These are phyloP conservation scores for Plotosus lineatus DNA, from an alignment of 2,113 vertebrate species.

Conservation along the genomic window DNA sequence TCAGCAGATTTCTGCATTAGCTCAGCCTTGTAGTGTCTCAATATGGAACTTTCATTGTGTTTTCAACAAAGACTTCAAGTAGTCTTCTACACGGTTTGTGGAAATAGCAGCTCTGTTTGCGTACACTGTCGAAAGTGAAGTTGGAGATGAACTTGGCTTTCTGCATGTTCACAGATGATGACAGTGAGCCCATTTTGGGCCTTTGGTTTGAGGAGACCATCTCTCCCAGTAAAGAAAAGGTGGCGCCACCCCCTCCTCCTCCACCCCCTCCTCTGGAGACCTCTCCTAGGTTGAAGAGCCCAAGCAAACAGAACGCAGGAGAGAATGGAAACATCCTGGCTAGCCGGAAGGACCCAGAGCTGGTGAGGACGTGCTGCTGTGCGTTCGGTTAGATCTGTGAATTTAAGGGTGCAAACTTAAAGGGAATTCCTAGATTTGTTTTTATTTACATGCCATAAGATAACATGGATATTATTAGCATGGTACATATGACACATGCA, in stretches of 20 bases:
- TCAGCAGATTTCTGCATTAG: conserved; percentile 78
- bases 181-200: conserved; percentile 97
- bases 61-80: conserved; percentile 42
- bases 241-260: conserved; percentile 86
- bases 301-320: conserved; percentile 85
- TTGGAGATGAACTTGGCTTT: conserved; percentile 33
- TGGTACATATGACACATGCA: too few relatives aligned
- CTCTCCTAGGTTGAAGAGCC: conserved; percentile 90
- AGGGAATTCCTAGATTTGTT: background rate
- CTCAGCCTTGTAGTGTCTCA: conserved; percentile 71
- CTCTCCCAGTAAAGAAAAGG: conserved; percentile 95
- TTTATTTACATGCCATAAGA: background rate
- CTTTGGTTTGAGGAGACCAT: conserved; percentile 99
- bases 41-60: conserved; percentile 41
- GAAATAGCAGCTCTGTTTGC: conserved; percentile 37
- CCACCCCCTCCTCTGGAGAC: conserved; percentile 91
- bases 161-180: conserved; percentile 80
- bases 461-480: too few relatives aligned
- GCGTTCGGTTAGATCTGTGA: background rate
- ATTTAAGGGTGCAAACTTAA: background rate
- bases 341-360: conserved; percentile 93
- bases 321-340: conserved; percentile 98
- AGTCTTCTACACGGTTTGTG: conserved; percentile 43
- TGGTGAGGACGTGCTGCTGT: conserved; percentile 75
- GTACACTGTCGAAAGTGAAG: conserved; percentile 20